A percentile compares a stretch with the other conserved stretches of the same genome.
phyloP scores from a whole-genome alignment of 2,113 vertebrate species.

The Esox niger region DNA sequence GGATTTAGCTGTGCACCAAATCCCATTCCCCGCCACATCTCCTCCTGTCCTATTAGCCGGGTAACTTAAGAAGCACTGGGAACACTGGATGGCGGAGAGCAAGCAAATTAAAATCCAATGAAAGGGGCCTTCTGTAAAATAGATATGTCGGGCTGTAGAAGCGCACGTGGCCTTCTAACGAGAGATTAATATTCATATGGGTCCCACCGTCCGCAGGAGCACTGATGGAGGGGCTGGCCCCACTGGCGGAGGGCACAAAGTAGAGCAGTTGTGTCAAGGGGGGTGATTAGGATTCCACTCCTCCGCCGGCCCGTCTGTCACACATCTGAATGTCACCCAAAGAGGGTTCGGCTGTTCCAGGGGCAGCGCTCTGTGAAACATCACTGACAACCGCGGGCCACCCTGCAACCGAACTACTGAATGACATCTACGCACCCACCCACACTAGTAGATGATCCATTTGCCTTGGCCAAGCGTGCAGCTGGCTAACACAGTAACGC shows the following conservation, averaged over 20 bases:
- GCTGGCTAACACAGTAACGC: background rate
- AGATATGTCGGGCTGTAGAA: background rate
- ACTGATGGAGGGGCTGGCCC: too few relatives aligned
- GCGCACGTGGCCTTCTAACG: background rate
- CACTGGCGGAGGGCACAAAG: too few relatives aligned
- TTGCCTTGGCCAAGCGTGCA: background rate
- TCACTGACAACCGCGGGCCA: background rate
- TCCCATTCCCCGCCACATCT: background rate
- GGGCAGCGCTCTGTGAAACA: background rate
- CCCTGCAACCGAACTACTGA: too few relatives aligned
- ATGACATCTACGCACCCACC: too few relatives aligned
- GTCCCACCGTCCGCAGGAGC: too few relatives aligned
- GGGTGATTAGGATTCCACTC: too few relatives aligned
- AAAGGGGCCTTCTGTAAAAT: background rate
- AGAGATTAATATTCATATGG: background rate
- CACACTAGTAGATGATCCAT: too few relatives aligned
- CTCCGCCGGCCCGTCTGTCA: too few relatives aligned
- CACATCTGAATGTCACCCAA: background rate
- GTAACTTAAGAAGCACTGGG: too few relatives aligned
- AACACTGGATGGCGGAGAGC: background rate
- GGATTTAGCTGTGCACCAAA: conserved; percentile 50
- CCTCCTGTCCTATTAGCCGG: background rate
- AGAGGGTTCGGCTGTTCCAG: background rate
- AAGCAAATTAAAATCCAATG: background rate
- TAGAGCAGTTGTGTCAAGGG: too few relatives aligned